A percentile compares a stretch with the other conserved stretches of the same genome.
Conservation (phyloP, 2,797 vertebrate species). For the Vultur gryphus region DNA sequence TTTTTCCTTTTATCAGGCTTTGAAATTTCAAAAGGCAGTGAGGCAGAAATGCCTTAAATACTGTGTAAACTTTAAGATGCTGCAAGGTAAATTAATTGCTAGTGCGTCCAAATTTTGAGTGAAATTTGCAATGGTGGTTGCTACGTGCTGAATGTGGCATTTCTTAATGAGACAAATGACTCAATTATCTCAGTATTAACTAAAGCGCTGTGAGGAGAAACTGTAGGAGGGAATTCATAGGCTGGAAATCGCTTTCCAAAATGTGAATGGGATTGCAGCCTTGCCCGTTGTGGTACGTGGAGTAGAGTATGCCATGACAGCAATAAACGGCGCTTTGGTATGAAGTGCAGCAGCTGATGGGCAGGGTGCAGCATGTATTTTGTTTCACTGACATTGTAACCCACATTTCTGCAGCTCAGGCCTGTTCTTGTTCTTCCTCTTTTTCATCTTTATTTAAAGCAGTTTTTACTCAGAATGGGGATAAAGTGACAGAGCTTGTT, state of each 20-base stretch:
- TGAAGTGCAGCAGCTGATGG: conserved; percentile 9
- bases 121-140: background rate
- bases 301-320: background rate
- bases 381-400: background rate
- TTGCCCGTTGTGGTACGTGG: accelerated
- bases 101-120: background rate
- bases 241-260: background rate
- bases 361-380: background rate
- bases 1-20: background rate
- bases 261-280: background rate
- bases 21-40: background rate
- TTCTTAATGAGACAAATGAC: background rate
- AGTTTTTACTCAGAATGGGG: background rate
- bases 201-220: background rate
- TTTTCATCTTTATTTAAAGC: background rate
- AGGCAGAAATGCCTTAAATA: background rate
- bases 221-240: background rate
- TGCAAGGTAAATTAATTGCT: background rate
- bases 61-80: background rate
- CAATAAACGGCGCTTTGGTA: background rate
- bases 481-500: background rate
- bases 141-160: background rate
- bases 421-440: background rate
- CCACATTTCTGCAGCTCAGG: background rate
- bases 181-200: background rate